Conservation (phyloP, 2,797 vertebrate species). For the Manis javanica region DNA sequence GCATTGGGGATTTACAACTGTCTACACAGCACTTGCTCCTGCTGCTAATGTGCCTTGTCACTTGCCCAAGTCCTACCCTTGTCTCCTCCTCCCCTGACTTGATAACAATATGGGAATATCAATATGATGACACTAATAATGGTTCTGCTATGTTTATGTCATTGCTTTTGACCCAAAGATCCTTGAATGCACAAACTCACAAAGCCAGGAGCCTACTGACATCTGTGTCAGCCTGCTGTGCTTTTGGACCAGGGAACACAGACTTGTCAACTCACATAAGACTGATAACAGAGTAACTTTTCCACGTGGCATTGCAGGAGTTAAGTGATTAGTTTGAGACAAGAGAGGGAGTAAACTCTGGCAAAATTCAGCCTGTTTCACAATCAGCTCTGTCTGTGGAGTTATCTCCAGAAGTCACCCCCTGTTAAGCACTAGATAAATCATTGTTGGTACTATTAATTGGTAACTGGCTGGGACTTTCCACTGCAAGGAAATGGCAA, state of each 20-base stretch:
- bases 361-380: slow-evolving; percentile 16
- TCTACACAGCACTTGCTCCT: not conserved
- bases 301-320: not conserved
- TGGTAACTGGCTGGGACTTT: slow-evolving; percentile 73
- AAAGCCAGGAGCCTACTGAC: not conserved
- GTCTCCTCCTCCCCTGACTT: not conserved
- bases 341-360: not conserved
- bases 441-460: slow-evolving; percentile 51
- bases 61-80: slow-evolving; percentile 45
- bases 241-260: not conserved
- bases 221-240: not conserved
- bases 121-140: not conserved
- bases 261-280: not conserved
- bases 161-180: not conserved
- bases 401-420: slow-evolving; percentile 35
- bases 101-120: slow-evolving; percentile 16
- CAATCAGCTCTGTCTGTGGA: not conserved
- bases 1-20: not conserved
- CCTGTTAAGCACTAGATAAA: slow-evolving; percentile 26
- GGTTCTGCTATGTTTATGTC: slow-evolving; percentile 53
- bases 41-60: not conserved
- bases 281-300: not conserved
- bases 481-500: slow-evolving; percentile 53
- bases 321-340: slow-evolving; percentile 42
- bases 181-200: not conserved